These are phyloP conservation scores for Magallana gigas DNA, from an alignment of 1,140 invertebrate species.

Conservation along the genomic window DNA sequence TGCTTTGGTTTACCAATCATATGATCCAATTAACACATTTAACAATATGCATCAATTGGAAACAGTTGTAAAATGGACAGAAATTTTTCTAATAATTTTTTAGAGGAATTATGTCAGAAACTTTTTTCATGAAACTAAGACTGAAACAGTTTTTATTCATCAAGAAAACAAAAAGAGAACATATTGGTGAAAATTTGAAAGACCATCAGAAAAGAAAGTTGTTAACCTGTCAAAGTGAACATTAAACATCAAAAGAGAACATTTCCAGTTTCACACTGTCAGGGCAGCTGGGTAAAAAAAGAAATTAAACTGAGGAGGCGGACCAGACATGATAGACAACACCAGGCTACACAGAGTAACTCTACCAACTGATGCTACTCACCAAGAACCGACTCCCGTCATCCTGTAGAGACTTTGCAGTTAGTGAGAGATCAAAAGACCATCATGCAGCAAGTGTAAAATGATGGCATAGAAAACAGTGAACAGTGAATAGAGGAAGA, in stretches of 20 bases:
- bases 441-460: neutral
- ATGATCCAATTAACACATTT: no score
- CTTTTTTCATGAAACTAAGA: no score
- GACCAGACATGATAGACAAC: slow-evolving; percentile 5
- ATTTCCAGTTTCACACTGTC: neutral
- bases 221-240: neutral
- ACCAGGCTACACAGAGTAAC: slow-evolving; percentile 7
- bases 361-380: neutral
- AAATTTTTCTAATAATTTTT: no score
- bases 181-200: no score
- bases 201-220: no score
- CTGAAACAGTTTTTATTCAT: no score
- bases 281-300: neutral
- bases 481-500: slow-evolving; percentile 6
- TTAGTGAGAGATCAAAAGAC: slow-evolving; percentile 14
- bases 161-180: no score
- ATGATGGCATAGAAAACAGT: neutral
- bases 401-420: slow-evolving; percentile 20
- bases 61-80: no score
- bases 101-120: no score
- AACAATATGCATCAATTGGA: no score
- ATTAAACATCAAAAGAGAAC: neutral
- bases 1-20: no score
- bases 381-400: slow-evolving; percentile 17
- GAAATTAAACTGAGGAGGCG: neutral